phyloP scores from a whole-genome alignment of 1,140 invertebrate genomes.

The Amphibalanus amphitrite region DNA sequence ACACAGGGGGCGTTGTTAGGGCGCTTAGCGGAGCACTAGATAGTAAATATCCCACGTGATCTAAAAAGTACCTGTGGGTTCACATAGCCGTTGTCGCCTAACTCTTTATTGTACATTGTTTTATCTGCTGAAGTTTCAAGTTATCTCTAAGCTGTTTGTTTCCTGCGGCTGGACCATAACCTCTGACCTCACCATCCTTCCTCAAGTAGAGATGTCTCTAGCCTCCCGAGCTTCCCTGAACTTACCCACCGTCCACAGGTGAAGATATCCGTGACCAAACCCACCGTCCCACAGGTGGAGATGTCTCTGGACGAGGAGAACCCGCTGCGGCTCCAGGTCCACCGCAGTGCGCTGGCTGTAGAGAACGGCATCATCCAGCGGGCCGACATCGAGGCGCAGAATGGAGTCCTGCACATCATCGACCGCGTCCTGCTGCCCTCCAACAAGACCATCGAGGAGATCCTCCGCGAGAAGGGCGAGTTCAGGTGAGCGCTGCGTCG shows the following conservation, averaged over 20 bases:
- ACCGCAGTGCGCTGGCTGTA: conserved; percentile 27
- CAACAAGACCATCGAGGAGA: conserved; percentile 28
- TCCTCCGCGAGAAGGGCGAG: conserved; percentile 25
- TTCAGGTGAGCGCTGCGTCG: conserved; percentile 28
- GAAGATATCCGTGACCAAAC: not conserved
- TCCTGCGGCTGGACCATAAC: too few species aligned
- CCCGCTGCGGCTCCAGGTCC: conserved; percentile 28
- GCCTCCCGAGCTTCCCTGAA: not conserved
- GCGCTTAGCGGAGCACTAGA: too few species aligned
- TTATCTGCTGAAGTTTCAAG: too few species aligned
- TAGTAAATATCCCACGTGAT: too few species aligned
- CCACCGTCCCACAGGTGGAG: conserved; percentile 20
- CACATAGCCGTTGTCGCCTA: too few species aligned
- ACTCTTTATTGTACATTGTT: too few species aligned
- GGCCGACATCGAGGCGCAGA: conserved; percentile 31
- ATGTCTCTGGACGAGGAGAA: conserved; percentile 28
- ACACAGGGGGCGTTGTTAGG: too few species aligned
- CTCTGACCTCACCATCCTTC: too few species aligned
- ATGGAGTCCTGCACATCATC: conserved; percentile 37
- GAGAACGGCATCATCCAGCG: conserved; percentile 30
- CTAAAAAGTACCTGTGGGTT: too few species aligned
- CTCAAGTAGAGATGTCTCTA: too few species aligned
- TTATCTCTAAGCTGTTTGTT: too few species aligned
- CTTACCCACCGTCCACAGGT: too few species aligned
- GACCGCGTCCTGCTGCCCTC: conserved; percentile 32